Conservation (phyloP, 2,797 vertebrate genomes). For the Enteromius anoplus region DNA sequence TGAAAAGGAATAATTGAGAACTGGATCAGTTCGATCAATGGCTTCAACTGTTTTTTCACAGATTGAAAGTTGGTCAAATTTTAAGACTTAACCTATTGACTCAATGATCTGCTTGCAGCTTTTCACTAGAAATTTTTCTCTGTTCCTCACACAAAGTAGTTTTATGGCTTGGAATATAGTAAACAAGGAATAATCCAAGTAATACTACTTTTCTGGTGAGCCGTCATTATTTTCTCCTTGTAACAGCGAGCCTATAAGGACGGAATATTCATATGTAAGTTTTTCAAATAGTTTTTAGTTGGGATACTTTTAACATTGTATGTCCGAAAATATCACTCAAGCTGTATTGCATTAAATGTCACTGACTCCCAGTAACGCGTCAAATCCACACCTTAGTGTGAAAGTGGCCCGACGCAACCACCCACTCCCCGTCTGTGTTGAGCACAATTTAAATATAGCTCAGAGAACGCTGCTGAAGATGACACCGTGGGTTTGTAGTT, state of each 20-base stretch:
- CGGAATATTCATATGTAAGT: not conserved
- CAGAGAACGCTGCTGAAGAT: conserved; percentile 52
- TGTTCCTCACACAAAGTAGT: not conserved
- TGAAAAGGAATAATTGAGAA: not conserved
- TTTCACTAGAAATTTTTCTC: not conserved
- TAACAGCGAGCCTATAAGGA: not conserved
- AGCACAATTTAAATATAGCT: conserved; percentile 59
- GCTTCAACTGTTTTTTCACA: not conserved
- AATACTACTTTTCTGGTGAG: not conserved
- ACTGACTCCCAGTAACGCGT: conserved; percentile 57
- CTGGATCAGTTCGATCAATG: not conserved
- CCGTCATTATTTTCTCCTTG: not conserved
- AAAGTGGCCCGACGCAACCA: conserved; percentile 60
- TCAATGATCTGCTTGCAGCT: not conserved
- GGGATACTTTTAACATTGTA: not conserved
- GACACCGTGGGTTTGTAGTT: conserved; percentile 27
- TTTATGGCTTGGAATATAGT: not conserved
- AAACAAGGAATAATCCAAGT: not conserved
- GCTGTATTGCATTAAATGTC: conserved; percentile 28
- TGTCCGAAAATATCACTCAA: not conserved
- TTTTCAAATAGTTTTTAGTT: not conserved
- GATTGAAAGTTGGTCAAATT: not conserved
- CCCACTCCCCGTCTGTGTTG: conserved; percentile 60
- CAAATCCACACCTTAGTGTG: conserved; percentile 58
- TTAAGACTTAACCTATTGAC: not conserved